Base-by-base conservation (phyloP, 1,140 invertebrate genomes). In the Euborellia annulipes region DNA sequence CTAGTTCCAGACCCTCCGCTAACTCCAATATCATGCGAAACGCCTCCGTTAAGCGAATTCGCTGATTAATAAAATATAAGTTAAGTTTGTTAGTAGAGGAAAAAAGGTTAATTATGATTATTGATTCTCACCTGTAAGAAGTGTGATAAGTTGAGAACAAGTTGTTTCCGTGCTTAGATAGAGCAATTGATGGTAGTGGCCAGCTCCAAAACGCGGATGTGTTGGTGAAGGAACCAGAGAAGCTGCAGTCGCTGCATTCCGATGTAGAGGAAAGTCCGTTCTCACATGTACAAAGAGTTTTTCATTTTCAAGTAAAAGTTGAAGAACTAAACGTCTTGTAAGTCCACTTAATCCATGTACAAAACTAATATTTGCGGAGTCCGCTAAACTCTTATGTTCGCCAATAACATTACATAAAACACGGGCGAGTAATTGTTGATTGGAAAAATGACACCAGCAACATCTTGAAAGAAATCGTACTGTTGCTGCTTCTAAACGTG, bases 301-400 rank as follows among this genome's bases (percentile, higher is more conserved):
- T 61, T 92, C 86, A 58, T 82, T 83, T 55, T 90, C 85, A 34
- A 93, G 63, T 14, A 92, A 66, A 19, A 92, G 66, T 58, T 91
- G 85, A 7, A 92, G 63, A 42, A 93, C 77, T 20, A 94, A 63
- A 46, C 87, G 73, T 17, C 88, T 72, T 9, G 85, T 85, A 60
- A 93, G 92, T 9, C 87, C 86, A 11, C 84, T 85, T 50, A 92
- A 81, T 4, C 74, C 75, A 40, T 71, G 69, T 1, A 72, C 60
- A 54, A 70, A 70, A 49, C 62, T 57, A 3, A 66, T 58, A 55
- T 68, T 68, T 67, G 46, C 16, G 46, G 44, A n/a, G 39, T 21
- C 3, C 32, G 30, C 32, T 36, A 14, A 50, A 62, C 60, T 66
- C 54, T 78, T 76, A 54, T 81, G 76, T 54, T 79, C 72, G 22